Evolutionary conservation across 2,797 vertebrate species (phyloP).

Genomic region (Xenentodon cancila): DNA sequence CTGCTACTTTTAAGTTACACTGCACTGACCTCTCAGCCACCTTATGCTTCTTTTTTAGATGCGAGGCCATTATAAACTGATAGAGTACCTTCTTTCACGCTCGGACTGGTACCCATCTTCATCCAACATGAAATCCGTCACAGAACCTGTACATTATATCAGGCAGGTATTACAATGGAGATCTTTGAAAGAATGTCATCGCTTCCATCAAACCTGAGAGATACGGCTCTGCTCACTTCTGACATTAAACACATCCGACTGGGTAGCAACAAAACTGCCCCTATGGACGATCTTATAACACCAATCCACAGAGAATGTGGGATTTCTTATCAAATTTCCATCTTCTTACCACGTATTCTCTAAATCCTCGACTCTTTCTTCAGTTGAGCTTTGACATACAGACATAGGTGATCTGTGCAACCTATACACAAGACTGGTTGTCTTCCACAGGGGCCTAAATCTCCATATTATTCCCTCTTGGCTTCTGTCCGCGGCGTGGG

Average conservation of each 20-base stretch:
- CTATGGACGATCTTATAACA: constrained; percentile 43
- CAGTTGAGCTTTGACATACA: constrained; percentile 54
- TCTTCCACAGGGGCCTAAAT: constrained; percentile 54
- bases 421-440: constrained; percentile 50
- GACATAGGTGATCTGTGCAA: constrained; percentile 47
- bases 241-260: constrained; percentile 22
- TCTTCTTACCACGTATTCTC: constrained; percentile 7
- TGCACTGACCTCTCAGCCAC: neutral
- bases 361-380: constrained; percentile 19
- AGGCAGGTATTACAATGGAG: too few relatives aligned
- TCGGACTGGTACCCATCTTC: too few relatives aligned
- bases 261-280: constrained; percentile 24
- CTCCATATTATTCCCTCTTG: constrained; percentile 66
- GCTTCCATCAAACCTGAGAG: neutral
- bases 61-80: too few relatives aligned
- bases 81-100: too few relatives aligned
- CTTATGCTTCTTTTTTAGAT: too few relatives aligned
- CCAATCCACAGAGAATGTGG: constrained; percentile 1
- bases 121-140: too few relatives aligned
- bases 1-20: neutral
- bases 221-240: neutral
- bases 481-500: constrained; percentile 56
- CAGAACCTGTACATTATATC: too few relatives aligned
- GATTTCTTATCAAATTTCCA: constrained; percentile 28
- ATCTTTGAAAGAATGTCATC: too few relatives aligned